phyloP scores from a whole-genome alignment of 2,888 invertebrate species.

The Epinotia nisella region DNA sequence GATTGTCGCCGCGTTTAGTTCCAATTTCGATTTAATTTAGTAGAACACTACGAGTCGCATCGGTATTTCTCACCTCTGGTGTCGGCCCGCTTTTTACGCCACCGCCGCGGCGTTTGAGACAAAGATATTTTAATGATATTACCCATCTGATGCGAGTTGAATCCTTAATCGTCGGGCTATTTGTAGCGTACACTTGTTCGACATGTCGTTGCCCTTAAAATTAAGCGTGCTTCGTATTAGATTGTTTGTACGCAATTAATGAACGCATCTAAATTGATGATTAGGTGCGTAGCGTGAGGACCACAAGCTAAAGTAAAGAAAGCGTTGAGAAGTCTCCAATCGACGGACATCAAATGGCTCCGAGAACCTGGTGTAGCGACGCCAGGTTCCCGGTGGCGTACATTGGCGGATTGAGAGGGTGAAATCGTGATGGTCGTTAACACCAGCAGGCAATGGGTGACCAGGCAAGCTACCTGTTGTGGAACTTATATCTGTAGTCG shows the following conservation, averaged over 20 bases:
- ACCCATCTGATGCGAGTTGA: slow-evolving; percentile 80
- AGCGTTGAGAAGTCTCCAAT: slow-evolving; percentile 76
- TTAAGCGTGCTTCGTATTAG: slow-evolving; percentile 77
- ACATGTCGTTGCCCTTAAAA: slow-evolving; percentile 80
- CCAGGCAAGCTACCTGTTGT: slow-evolving; percentile 90
- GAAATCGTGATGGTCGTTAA: slow-evolving; percentile 41
- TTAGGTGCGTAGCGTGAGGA: slow-evolving; percentile 76
- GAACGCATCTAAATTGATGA: slow-evolving; percentile 68
- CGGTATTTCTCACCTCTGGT: slow-evolving; percentile 80
- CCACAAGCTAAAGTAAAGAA: slow-evolving; percentile 81
- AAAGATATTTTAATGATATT: slow-evolving; percentile 85
- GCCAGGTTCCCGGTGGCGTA: slow-evolving; percentile 60
- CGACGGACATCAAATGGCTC: slow-evolving; percentile 65
- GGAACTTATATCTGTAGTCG: slow-evolving; percentile 99
- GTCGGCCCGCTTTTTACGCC: slow-evolving; percentile 74
- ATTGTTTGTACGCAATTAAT: slow-evolving; percentile 79
- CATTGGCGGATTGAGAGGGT: slow-evolving; percentile 55
- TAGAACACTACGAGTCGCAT: slow-evolving; percentile 66
- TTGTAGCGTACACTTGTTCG: slow-evolving; percentile 67
- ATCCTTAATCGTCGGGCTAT: slow-evolving; percentile 77
- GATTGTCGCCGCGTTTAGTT: slow-evolving; percentile 60
- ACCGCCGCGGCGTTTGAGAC: slow-evolving; percentile 77
- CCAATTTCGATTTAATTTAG: slow-evolving; percentile 68
- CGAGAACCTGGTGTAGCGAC: slow-evolving; percentile 59
- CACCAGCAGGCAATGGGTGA: slow-evolving; percentile 47